These are phyloP conservation scores for Notechis scutatus DNA, from an alignment of 2,113 vertebrate species.

Conservation along the genomic window DNA sequence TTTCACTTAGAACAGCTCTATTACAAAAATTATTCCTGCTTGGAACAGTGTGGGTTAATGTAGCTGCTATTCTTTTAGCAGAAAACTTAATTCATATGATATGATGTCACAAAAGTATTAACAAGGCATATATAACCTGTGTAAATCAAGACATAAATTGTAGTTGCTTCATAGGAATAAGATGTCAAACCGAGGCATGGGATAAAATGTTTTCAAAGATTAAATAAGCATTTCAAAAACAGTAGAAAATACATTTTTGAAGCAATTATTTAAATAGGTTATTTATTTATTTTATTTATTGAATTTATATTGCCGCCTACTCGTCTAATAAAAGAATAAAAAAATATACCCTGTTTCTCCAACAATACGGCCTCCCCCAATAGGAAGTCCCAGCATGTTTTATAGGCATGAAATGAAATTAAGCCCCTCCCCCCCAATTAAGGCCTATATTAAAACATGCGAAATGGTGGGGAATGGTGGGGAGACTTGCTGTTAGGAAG, in stretches of 20 bases:
- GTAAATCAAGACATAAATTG: background rate
- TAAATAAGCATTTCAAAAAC: background rate
- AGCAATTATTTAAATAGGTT: background rate
- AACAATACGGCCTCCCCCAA: too few species aligned
- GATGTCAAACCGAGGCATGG: background rate
- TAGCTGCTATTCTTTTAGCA: background rate
- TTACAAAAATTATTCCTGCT: background rate
- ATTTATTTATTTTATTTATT: background rate
- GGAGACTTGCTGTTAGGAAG: too few species aligned
- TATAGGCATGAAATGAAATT: too few species aligned
- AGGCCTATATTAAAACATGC: too few species aligned
- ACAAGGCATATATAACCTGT: background rate
- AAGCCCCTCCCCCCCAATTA: too few species aligned
- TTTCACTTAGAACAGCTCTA: background rate
- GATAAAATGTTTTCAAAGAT: background rate
- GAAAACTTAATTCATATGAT: background rate
- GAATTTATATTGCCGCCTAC: too few species aligned
- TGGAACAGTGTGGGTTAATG: background rate
- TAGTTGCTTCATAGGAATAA: background rate
- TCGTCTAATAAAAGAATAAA: too few species aligned
- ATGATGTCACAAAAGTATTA: background rate
- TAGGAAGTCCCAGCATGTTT: too few species aligned
- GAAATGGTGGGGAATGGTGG: too few species aligned
- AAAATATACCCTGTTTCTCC: too few species aligned
- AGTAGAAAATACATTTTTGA: background rate